phyloP scores from a whole-genome alignment of 2,797 vertebrate species.

The Sebastes dallii region DNA sequence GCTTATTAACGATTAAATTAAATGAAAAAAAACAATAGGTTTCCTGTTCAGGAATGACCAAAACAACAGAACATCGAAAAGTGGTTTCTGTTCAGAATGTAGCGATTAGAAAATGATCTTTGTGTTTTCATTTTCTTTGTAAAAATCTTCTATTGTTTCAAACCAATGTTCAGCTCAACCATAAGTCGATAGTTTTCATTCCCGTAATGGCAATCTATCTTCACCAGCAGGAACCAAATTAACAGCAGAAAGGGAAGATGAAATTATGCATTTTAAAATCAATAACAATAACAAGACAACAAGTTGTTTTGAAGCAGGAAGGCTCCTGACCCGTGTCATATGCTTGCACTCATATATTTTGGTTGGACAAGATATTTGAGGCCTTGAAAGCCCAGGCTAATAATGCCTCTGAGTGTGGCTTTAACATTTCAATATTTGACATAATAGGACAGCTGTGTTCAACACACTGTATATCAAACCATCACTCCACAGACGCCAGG shows the following conservation, averaged over 20 bases:
- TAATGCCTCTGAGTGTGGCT: neutral
- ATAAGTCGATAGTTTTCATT: neutral
- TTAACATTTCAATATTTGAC: slow-evolving; percentile 14
- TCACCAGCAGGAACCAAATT: neutral
- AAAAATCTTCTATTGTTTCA: neutral
- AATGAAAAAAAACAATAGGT: no score
- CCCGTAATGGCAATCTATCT: neutral
- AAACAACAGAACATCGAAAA: neutral
- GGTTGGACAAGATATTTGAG: neutral
- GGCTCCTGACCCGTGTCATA: neutral
- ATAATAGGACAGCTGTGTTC: neutral
- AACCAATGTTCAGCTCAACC: neutral
- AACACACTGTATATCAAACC: neutral
- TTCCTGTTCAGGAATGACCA: neutral
- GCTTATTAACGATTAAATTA: no score
- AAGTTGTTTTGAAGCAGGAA: neutral
- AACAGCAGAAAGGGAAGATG: neutral
- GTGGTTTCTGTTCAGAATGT: neutral
- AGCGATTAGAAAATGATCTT: neutral
- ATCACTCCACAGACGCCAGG: slow-evolving; percentile 2
- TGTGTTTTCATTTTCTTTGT: neutral
- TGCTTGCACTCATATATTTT: neutral
- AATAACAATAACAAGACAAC: neutral
- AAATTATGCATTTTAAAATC: slow-evolving; percentile 6
- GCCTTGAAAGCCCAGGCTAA: neutral